phyloP scores from a whole-genome alignment of 2,113 vertebrate genomes.

The Calypte anna region DNA sequence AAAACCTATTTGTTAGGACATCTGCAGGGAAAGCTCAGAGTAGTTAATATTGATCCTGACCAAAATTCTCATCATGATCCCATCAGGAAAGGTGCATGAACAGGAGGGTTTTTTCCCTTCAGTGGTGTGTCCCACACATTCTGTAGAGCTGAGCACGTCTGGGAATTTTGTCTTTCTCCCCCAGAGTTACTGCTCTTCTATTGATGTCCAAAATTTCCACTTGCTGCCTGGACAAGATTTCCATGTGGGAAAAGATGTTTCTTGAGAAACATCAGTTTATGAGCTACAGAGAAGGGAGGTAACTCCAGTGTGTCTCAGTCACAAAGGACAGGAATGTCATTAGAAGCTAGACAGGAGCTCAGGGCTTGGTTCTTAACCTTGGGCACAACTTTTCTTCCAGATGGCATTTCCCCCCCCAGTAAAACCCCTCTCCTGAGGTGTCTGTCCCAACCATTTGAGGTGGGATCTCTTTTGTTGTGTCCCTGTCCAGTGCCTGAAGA shows the following conservation, averaged over 20 bases:
- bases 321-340: neutral
- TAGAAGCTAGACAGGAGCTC: neutral
- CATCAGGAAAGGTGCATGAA: neutral
- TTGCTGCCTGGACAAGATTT: neutral
- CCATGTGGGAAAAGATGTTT: neutral
- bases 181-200: neutral
- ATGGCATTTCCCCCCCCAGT: too few species aligned
- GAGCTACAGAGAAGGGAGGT: neutral
- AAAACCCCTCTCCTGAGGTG: neutral
- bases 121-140: neutral
- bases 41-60: neutral
- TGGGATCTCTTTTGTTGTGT: neutral
- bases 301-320: neutral
- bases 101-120: neutral
- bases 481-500: neutral
- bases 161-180: neutral
- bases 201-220: neutral
- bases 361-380: neutral
- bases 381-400: neutral
- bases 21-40: neutral
- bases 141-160: too few species aligned
- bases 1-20: neutral
- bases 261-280: rapidly evolving
- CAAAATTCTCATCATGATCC: neutral
- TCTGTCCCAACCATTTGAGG: neutral